Base-by-base conservation (phyloP, 2,888 invertebrate species). In the Congeria kusceri region DNA sequence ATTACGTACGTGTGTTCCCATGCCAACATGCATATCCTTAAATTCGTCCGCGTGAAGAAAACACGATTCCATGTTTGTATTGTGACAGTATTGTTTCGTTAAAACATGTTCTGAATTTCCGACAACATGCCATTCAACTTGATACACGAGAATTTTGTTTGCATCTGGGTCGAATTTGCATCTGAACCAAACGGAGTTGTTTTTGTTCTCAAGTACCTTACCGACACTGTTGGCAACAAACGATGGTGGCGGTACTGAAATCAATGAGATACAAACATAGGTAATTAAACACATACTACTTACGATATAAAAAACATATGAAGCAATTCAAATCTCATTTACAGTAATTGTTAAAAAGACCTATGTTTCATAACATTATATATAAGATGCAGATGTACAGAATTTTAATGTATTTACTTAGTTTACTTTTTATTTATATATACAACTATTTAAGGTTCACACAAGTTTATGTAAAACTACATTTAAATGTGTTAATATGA, bases 81-180 rank as follows among this genome's bases (percentile, higher is more conserved):
- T 28, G 11, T 53, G 57, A 56, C 32, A 70, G 56, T 62, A 63
- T 28, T 63, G 63, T 27, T 70, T 70, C 4, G 29, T 18, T 25
- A 69, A 15, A 13, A 27, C 1, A 9, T 27, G 28, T 39, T 27
- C 32, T 11, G 53, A 63, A 20, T 25, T 70, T 27, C 29, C 70
- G 3, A 25, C 39, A 1, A 70, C 32, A 13, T 23, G 28, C 70
- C 70, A 70, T 56, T 44, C 25, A 15, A 70, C 70, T 63, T 70
- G 63, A 57, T 70, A 70, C 39, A 23, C 27, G 3, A 63, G 27
- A 27, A 32, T 53, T 20, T 70, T 46, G 9, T 56, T 39, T 23
- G 20, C 23, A 39, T 62, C 53, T 27, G 63, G 70, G 20, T 70
- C 56, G 44, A 70, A 70, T 56, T 70, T 70, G 46, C 70, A 70